These are phyloP conservation scores for Drosophila maculinotata DNA, from an alignment of 2,888 invertebrate species.

Conservation along the genomic window DNA sequence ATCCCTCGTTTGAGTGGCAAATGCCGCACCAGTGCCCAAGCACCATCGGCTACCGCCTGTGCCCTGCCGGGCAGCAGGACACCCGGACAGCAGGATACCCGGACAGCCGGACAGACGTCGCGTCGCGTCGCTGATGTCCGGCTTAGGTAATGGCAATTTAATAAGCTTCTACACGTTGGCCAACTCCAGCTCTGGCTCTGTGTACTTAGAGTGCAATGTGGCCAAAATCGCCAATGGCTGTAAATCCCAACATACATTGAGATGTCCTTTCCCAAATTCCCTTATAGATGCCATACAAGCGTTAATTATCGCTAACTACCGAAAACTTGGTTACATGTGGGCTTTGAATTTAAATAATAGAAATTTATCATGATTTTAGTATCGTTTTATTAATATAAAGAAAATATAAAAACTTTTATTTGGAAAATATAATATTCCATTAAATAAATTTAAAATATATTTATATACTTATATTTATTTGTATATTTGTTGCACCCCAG, in stretches of 20 bases:
- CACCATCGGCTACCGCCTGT: conserved; percentile 2
- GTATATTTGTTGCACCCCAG: too few relatives aligned
- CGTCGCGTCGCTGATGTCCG: conserved; percentile 66
- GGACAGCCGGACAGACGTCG: conserved; percentile 13
- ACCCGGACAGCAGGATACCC: too few relatives aligned
- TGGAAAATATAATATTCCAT: too few relatives aligned
- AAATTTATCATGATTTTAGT: too few relatives aligned
- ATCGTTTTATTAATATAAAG: too few relatives aligned
- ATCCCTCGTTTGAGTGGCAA: conserved; percentile 80
- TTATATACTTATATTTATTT: too few relatives aligned
- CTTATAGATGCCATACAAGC: not conserved
- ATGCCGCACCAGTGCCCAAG: conserved; percentile 58
- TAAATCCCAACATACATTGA: conserved; percentile 8
- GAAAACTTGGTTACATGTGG: not conserved
- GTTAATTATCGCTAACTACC: not conserved
- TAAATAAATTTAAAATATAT: too few relatives aligned
- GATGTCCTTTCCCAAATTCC: conserved; percentile 8
- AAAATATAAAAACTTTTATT: too few relatives aligned
- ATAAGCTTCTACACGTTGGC: conserved; percentile 71
- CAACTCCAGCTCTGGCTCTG: conserved; percentile 7
- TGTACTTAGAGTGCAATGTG: conserved; percentile 13
- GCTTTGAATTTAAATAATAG: too few relatives aligned
- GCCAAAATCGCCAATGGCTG: conserved; percentile 17
- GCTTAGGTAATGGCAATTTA: conserved; percentile 80
- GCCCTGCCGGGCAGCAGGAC: conserved; percentile 1